phyloP scores from a whole-genome alignment of 2,888 invertebrate genomes.

The Stegophylla sp. region DNA sequence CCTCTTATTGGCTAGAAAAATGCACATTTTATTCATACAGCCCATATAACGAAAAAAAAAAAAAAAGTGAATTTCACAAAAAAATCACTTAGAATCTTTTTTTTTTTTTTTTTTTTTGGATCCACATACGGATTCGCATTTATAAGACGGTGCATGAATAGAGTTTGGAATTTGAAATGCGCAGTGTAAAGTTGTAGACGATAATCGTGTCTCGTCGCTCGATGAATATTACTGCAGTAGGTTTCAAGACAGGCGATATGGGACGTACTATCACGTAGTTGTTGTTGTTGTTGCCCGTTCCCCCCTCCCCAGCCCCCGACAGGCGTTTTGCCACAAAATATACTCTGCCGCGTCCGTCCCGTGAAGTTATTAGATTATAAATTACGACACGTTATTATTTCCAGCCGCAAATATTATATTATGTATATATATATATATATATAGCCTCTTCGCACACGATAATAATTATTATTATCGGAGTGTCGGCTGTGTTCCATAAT shows the following conservation, averaged over 20 bases:
- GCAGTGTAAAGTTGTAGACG: neutral
- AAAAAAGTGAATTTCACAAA: no score
- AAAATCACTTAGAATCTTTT: no score
- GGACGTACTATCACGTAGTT: neutral
- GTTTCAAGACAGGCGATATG: constrained; percentile 5
- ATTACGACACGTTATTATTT: constrained; percentile 44
- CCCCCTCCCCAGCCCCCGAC: neutral
- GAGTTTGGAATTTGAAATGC: constrained; percentile 1
- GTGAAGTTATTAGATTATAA: constrained; percentile 46
- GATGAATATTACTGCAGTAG: neutral
- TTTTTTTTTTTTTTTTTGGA: no score
- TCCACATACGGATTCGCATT: neutral
- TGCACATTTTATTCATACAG: no score
- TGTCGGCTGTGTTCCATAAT: no score
- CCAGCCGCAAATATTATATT: neutral
- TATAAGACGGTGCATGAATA: neutral
- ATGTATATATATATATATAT: neutral
- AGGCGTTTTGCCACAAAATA: neutral
- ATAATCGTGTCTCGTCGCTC: constrained; percentile 17
- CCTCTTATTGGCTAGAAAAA: no score
- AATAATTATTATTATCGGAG: no score
- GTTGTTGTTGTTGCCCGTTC: constrained; percentile 5
- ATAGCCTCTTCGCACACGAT: constrained; percentile 12
- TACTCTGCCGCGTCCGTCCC: neutral
- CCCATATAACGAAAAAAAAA: no score